Percentiles rank a stretch among this genome's conserved stretches.
These are phyloP conservation scores for Proctacanthus coquilletti DNA, from an alignment of 1,140 invertebrate species.

Conservation along the genomic window DNA sequence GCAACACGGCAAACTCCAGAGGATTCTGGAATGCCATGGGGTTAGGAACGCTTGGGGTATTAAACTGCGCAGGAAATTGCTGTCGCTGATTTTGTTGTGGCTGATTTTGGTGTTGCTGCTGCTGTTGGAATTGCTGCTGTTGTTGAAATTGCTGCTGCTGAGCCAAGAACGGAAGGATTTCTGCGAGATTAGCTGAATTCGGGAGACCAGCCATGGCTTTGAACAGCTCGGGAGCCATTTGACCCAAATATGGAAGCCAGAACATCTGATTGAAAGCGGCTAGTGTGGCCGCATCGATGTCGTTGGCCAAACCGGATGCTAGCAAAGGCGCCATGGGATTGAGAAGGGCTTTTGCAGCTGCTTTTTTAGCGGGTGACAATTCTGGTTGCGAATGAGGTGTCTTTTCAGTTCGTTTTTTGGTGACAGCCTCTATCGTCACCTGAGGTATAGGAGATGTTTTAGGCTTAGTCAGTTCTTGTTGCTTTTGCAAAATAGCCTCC, in stretches of 20 bases:
- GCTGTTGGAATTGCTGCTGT: slow-evolving; percentile 9
- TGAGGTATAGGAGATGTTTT: slow-evolving; percentile 11
- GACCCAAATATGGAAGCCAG: slow-evolving; percentile 51
- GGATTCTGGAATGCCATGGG: slow-evolving; percentile 38
- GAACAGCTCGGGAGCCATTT: slow-evolving; percentile 38
- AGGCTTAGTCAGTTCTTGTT: slow-evolving; percentile 23
- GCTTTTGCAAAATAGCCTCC: slow-evolving; percentile 48
- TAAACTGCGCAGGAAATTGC: slow-evolving; percentile 1
- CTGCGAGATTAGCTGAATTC: slow-evolving; percentile 11
- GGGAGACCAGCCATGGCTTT: slow-evolving; percentile 28
- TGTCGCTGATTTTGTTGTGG: slow-evolving; percentile 8
- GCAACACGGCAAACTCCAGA: slow-evolving; percentile 48
- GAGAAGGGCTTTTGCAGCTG: slow-evolving; percentile 4
- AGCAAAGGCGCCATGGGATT: slow-evolving; percentile 30
- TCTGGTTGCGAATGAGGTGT: not conserved
- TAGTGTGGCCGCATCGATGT: slow-evolving; percentile 47
- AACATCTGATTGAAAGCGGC: slow-evolving; percentile 52
- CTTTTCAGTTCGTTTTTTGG: not conserved
- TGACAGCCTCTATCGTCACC: slow-evolving; percentile 5
- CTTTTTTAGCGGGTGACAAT: not conserved
- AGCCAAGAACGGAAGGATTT: not conserved
- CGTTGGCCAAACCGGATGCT: slow-evolving; percentile 37
- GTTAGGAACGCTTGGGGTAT: slow-evolving; percentile 17
- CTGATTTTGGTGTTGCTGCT: not conserved
- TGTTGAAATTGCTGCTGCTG: not conserved